A percentile compares a stretch with the other conserved stretches of the same genome.
Conservation (phyloP, 2,888 invertebrate genomes). For the Sceliomorpha sp. region DNA sequence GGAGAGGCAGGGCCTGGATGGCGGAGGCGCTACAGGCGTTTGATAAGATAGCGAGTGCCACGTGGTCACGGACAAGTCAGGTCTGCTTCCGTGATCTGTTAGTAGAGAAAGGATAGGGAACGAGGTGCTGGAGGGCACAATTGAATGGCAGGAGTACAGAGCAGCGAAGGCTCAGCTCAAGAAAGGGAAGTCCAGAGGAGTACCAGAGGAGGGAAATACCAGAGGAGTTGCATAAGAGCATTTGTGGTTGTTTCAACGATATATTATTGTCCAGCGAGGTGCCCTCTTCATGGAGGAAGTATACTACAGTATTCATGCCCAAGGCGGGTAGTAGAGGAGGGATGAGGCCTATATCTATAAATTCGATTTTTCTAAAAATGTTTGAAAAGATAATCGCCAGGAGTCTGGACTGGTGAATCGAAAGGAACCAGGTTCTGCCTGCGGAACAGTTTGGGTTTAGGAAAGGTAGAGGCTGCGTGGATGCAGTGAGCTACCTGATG, state of each 20-base stretch:
- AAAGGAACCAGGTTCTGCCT: background rate
- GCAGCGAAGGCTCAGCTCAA: background rate
- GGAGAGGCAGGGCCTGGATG: background rate
- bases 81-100: background rate
- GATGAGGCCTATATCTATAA: conserved; percentile 23
- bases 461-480: background rate
- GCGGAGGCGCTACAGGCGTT: background rate
- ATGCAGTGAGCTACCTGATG: background rate
- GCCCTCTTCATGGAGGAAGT: background rate
- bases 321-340: conserved; percentile 9
- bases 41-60: conserved; percentile 12
- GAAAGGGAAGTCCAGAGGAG: conserved; percentile 13
- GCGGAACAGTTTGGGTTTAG: conserved; percentile 1
- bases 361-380: conserved; percentile 19
- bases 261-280: background rate
- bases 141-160: conserved; percentile 1
- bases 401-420: background rate
- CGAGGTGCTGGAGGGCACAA: background rate
- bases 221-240: background rate
- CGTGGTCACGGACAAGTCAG: background rate
- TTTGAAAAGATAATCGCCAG: conserved; percentile 13
- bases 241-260: conserved; percentile 3
- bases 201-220: conserved; percentile 4
- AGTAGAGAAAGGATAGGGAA: background rate
- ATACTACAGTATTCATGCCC: conserved; percentile 23